phyloP scores from a whole-genome alignment of 1,140 invertebrate species.

The Mylabris phalerata region DNA sequence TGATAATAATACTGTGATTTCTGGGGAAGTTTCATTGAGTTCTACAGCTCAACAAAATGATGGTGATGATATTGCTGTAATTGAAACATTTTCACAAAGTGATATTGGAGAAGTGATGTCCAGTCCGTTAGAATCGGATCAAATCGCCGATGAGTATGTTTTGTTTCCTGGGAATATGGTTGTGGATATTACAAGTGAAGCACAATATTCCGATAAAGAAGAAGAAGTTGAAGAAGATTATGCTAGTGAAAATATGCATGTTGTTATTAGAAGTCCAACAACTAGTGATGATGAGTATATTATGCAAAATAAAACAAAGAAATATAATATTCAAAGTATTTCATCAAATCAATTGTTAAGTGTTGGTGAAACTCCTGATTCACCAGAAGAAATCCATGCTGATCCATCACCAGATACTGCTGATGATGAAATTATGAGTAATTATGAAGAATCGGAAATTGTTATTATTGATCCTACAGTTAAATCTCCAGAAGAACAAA shows the following conservation, averaged over 20 bases:
- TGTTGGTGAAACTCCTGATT: constrained; percentile 41
- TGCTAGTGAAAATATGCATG: constrained; percentile 40
- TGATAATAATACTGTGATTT: constrained; percentile 52
- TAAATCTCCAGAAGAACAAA: constrained; percentile 54
- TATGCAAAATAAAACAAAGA: constrained; percentile 34
- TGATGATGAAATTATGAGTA: constrained; percentile 43
- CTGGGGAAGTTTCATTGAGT: constrained; percentile 52
- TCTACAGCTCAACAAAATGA: constrained; percentile 48
- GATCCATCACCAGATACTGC: constrained; percentile 45
- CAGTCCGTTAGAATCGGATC: constrained; percentile 52
- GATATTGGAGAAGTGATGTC: constrained; percentile 50
- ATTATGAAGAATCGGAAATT: constrained; percentile 53
- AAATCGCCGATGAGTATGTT: constrained; percentile 53
- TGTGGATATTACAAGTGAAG: constrained; percentile 51
- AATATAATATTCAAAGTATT: constrained; percentile 33
- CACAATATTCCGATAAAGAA: constrained; percentile 52
- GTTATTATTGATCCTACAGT: constrained; percentile 53
- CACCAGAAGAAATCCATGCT: constrained; percentile 46
- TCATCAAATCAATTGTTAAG: constrained; percentile 41
- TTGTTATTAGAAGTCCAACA: constrained; percentile 39
- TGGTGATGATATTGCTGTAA: constrained; percentile 53
- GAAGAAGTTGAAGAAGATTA: constrained; percentile 43
- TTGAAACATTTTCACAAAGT: constrained; percentile 50
- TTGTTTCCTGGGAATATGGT: constrained; percentile 55
- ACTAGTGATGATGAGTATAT: constrained; percentile 39